Evolutionary conservation across 2,113 vertebrate species (phyloP).

Genomic region (Phoenicopterus ruber): DNA sequence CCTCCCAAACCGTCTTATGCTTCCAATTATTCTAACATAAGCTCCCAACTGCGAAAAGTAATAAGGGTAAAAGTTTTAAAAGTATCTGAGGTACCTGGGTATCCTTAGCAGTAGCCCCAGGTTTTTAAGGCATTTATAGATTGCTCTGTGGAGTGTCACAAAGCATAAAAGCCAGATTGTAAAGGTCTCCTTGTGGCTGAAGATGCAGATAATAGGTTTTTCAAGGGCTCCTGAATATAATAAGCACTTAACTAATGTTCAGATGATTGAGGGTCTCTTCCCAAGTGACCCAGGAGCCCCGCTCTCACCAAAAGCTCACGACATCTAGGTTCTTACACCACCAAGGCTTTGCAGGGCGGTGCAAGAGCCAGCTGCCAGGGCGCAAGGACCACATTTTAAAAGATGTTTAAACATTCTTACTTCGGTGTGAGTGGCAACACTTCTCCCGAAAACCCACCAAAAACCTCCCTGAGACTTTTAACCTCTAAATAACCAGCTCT

Average conservation of each 20-base stretch:
- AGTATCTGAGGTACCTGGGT: neutral
- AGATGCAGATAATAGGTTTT: neutral
- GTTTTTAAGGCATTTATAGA: constrained; percentile 3
- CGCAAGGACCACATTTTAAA: neutral
- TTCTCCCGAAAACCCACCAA: neutral
- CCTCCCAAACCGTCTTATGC: neutral
- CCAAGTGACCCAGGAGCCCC: neutral
- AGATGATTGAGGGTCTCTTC: neutral
- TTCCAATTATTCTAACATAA: neutral
- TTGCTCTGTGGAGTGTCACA: neutral
- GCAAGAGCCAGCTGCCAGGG: neutral
- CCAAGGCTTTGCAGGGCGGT: neutral
- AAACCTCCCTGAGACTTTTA: neutral
- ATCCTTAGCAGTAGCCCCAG: neutral
- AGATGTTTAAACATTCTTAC: neutral
- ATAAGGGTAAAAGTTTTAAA: neutral
- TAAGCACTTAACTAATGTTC: neutral
- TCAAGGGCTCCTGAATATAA: neutral
- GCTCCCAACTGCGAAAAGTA: neutral
- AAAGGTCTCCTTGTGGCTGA: neutral
- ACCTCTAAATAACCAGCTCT: neutral
- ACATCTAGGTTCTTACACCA: neutral
- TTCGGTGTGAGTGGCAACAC: neutral
- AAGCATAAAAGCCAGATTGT: neutral
- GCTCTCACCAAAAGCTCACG: neutral